Conservation (phyloP, 35 echinoderm and acorn worm species). For the Heliocidaris tuberculata region DNA sequence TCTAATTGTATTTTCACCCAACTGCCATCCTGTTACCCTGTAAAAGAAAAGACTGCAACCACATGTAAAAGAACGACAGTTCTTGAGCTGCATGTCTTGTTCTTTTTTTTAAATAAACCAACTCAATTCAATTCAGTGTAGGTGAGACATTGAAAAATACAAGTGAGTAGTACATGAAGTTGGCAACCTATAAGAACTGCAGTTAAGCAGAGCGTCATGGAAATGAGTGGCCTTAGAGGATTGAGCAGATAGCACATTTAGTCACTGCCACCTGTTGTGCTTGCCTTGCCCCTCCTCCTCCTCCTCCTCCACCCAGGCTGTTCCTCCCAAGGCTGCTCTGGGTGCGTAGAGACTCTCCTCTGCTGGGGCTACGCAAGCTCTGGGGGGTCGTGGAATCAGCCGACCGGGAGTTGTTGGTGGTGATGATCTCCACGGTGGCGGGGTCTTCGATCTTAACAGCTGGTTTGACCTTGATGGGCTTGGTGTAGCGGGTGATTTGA, state of each 20-base stretch:
- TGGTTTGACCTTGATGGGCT: constrained; percentile 47
- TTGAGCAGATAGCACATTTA: constrained; percentile 61
- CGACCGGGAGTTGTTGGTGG: constrained; percentile 29
- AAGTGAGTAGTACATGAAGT: no score
- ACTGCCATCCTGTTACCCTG: no score
- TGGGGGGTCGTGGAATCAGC: no score
- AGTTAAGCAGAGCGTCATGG: no score
- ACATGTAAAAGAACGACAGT: no score
- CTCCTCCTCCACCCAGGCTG: not conserved
- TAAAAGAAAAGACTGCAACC: no score
- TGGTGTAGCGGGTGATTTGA: constrained; percentile 53
- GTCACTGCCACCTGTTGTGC: constrained; percentile 62
- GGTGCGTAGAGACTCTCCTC: not conserved
- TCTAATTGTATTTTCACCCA: no score
- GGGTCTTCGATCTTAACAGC: constrained; percentile 21
- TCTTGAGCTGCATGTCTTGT: no score
- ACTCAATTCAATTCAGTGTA: no score
- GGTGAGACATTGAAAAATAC: no score
- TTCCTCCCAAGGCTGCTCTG: not conserved
- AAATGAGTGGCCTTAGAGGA: constrained; percentile 37
- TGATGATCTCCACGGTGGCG: constrained; percentile 29
- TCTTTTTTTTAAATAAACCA: no score
- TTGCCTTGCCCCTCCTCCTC: constrained; percentile 25
- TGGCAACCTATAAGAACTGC: no score
- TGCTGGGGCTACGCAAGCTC: not conserved